Base-by-base conservation (phyloP, 2,888 invertebrate genomes). In the Arrhopalites spinosus region DNA sequence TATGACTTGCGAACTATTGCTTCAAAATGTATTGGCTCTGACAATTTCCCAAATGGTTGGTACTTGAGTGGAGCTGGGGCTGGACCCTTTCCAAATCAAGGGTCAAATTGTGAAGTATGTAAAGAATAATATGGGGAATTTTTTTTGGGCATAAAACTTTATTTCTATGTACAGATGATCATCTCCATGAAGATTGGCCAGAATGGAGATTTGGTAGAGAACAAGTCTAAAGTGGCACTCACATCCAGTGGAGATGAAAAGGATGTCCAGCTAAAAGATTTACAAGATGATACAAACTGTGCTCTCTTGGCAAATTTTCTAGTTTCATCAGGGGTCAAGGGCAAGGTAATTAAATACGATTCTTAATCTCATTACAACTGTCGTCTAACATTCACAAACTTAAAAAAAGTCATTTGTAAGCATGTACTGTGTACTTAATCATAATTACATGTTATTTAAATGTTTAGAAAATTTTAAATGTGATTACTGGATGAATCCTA, bases 161-260 rank as follows among this genome's bases (percentile, higher is more conserved):
- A 76, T 71, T 30, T 71, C 59, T 66, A 70, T 69, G 86, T 88
- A 70, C 87, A 94, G 91, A 91, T 94, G 83, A 91, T 94, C 84
- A 90, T 91, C 83, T 94, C 94, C 85, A 83, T 93, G 81, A 87
- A 88, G 67, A 85, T 92, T 17, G 77, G 73, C n/a, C 86, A 85
- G 30, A 86, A 88, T 83, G 90, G 87, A 69, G 84, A 83, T 56
- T 87, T 92, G 17, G 86, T 53, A 25, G 45, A 43, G 17, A 80
- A 80, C 56, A 77, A 71, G 45, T 78, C 79, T 8, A 78, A 78
- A 29, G 77, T 79, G 0, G 75, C 80, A 1, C 36, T 79, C 27
- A 81, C 81, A 1, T 80, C 81, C 0, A 15, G 45, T 25, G 80
- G 80, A 53, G 59, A 72, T 36, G 80, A 77, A 0, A 76, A 77